Conservation (phyloP, 2,888 invertebrate genomes). For the Sinohyriopsis cumingii region DNA sequence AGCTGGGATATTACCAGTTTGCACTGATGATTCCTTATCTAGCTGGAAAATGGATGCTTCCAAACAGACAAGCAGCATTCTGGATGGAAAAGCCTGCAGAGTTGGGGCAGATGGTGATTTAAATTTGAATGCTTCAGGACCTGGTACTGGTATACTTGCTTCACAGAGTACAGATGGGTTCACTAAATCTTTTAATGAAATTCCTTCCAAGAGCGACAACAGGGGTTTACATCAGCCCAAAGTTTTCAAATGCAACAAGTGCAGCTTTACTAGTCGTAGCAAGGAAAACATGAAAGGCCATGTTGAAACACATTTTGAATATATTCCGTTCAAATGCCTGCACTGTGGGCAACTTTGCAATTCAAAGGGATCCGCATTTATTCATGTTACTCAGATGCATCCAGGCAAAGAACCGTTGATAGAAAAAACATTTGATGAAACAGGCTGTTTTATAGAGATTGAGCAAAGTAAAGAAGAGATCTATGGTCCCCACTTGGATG, state of each 20-base stretch:
- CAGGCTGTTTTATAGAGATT: conserved; percentile 29
- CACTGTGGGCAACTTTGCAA: conserved; percentile 39
- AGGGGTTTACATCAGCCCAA: neutral
- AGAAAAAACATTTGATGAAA: conserved; percentile 37
- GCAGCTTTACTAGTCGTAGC: conserved; percentile 31
- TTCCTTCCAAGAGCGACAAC: neutral
- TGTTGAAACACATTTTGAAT: conserved; percentile 44
- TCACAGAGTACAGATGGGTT: neutral
- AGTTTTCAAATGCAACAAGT: conserved; percentile 30
- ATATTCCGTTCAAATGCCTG: conserved; percentile 40
- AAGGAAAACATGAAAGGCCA: conserved; percentile 43
- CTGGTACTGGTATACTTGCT: too few species aligned
- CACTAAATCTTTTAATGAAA: neutral
- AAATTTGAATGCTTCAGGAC: conserved; percentile 10
- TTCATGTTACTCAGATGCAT: conserved; percentile 41
- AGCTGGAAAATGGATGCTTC: conserved; percentile 2
- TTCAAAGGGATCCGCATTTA: conserved; percentile 33
- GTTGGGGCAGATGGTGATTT: conserved; percentile 13
- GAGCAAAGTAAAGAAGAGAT: neutral
- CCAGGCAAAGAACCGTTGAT: conserved; percentile 30
- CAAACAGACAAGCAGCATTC: conserved; percentile 3
- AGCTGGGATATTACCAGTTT: conserved; percentile 26
- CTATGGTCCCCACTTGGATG: too few species aligned
- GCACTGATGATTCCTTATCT: conserved; percentile 17
- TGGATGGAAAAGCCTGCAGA: conserved; percentile 11